phyloP scores from a whole-genome alignment of 2,797 vertebrate species.

The Aldrovandia affinis region DNA sequence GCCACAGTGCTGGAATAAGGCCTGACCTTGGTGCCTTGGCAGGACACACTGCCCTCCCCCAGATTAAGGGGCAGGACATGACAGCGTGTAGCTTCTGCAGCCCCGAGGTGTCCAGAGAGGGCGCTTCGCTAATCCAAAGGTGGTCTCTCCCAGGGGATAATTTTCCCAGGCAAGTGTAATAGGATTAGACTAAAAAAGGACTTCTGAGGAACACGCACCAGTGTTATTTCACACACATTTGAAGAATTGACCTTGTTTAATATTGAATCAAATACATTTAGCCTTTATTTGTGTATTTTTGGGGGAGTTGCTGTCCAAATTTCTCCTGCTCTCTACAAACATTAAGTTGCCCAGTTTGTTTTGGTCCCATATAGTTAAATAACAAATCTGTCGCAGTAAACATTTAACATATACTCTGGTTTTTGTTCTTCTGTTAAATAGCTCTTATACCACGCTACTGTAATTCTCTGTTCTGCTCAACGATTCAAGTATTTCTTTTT shows the following conservation, averaged over 20 bases:
- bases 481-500: not conserved
- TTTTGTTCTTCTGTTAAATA: not conserved
- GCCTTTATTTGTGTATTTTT: not conserved
- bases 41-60: slow-evolving; percentile 44
- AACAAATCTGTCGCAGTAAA: not conserved
- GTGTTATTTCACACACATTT: slow-evolving; percentile 39
- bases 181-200: slow-evolving; percentile 49
- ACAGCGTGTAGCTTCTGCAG: slow-evolving; percentile 41
- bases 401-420: not conserved
- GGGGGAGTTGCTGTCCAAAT: not conserved
- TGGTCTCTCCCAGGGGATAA: slow-evolving; percentile 50
- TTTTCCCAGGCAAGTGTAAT: slow-evolving; percentile 48
- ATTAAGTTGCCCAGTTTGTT: not conserved
- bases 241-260: slow-evolving; percentile 35
- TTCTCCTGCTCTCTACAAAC: not conserved
- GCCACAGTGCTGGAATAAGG: slow-evolving; percentile 51
- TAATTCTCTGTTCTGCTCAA: not conserved
- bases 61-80: slow-evolving; percentile 40
- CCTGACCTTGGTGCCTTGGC: slow-evolving; percentile 54
- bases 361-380: not conserved
- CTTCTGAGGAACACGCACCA: slow-evolving; percentile 38
- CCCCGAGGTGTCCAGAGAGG: slow-evolving; percentile 35
- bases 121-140: slow-evolving; percentile 46
- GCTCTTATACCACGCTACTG: not conserved
- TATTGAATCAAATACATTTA: not conserved